phyloP scores from a whole-genome alignment of 2,888 invertebrate genomes.

The Diabrotica balteata region DNA sequence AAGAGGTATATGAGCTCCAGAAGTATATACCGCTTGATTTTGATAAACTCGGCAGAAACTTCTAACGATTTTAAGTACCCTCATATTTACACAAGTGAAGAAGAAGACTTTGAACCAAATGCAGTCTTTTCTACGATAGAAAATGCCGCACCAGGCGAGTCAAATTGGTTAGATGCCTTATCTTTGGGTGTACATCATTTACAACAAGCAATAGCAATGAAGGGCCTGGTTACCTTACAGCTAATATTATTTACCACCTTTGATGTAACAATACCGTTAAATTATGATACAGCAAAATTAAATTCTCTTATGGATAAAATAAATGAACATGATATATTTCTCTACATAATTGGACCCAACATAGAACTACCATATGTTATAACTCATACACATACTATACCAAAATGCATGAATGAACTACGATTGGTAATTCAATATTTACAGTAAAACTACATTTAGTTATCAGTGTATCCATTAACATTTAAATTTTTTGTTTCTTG shows the following conservation, averaged over 20 bases:
- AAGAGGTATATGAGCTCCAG: conserved; percentile 36
- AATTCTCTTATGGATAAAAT: conserved; percentile 31
- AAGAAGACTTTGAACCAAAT: conserved; percentile 27
- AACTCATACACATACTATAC: conserved; percentile 27
- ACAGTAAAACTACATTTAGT: no score
- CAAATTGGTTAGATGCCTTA: conserved; percentile 39
- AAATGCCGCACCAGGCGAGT: conserved; percentile 28
- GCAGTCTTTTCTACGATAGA: conserved; percentile 28
- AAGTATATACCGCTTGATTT: conserved; percentile 34
- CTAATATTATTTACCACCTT: conserved; percentile 40
- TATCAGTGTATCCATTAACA: no score
- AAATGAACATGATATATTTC: conserved; percentile 34
- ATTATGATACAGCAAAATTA: conserved; percentile 24
- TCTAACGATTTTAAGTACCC: conserved; percentile 32
- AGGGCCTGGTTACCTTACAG: conserved; percentile 37
- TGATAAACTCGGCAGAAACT: conserved; percentile 36
- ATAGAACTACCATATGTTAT: conserved; percentile 35
- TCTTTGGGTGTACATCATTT: conserved; percentile 34
- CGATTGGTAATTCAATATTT: not conserved
- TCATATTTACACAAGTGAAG: conserved; percentile 26
- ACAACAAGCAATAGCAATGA: conserved; percentile 27
- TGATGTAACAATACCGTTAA: conserved; percentile 20
- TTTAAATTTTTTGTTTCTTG: no score
- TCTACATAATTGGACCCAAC: conserved; percentile 42
- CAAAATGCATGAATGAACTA: conserved; percentile 35